A percentile compares a stretch with the other conserved stretches of the same genome.
These are phyloP conservation scores for Yoshiicerus persimilis DNA, from an alignment of 1,140 invertebrate species.

Conservation along the genomic window DNA sequence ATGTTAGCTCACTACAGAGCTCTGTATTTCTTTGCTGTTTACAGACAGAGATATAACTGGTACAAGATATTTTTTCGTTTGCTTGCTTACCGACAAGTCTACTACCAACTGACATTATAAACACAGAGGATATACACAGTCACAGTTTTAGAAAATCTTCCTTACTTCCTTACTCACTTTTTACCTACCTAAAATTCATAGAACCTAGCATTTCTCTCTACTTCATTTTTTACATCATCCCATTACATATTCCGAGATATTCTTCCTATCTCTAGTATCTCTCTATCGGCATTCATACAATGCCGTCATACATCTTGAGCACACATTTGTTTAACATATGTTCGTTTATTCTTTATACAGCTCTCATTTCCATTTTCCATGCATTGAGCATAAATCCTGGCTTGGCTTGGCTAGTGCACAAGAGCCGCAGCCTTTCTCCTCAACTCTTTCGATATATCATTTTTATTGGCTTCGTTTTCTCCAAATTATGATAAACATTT, in stretches of 20 bases:
- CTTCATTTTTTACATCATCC: conserved; percentile 13
- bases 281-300: conserved; percentile 21
- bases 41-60: not conserved
- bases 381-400: not conserved
- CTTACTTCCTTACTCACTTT: not conserved
- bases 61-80: too few relatives aligned
- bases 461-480: conserved; percentile 1
- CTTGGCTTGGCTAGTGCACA: not conserved
- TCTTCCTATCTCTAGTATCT: not conserved
- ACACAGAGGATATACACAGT: not conserved
- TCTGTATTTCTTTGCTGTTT: not conserved
- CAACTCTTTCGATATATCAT: not conserved
- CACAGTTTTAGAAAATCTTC: not conserved
- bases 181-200: not conserved
- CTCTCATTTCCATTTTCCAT: conserved; percentile 10
- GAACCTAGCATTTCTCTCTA: not conserved
- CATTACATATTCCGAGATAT: conserved; percentile 14
- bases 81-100: not conserved
- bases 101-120: not conserved
- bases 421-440: not conserved
- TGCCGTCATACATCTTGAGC: not conserved
- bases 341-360: conserved; percentile 12
- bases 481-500: conserved; percentile 21
- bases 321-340: conserved; percentile 23
- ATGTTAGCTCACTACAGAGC: not conserved